Base-by-base conservation (phyloP, 37 sponge, comb jelly and placozoan species). In the Aplysina aerophoba region DNA sequence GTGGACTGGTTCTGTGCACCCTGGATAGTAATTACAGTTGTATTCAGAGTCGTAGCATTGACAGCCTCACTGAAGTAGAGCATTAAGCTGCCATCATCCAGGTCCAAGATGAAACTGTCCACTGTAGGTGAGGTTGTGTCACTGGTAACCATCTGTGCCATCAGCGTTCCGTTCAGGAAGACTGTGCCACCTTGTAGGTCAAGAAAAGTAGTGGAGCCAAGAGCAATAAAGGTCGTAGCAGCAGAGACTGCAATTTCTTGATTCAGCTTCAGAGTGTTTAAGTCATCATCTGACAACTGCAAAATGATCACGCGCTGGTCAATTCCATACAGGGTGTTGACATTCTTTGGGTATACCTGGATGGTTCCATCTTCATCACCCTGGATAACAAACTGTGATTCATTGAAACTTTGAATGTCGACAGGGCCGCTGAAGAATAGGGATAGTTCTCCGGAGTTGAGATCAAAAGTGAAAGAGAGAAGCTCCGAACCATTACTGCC, bases 391-490 rank as follows among this genome's bases (percentile, higher is more conserved):
- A 54, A 21, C 77, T 34, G 15, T 17, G 78, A 75, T 55, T 85
- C 53, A 56, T 78, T 88, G 74, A 82, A 90, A 16, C 74, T 61
- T 15, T 74, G 39, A 17, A 69, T 17, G 67, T 83, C 83, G 21
- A 95, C 87, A 15, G 55, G 53, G 59, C 67, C 44, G 62, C 84
- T 86, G 81, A 92, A 95, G 12, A 21, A 21, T 59, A 95, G 69
- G 4, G 24, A 44, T n/a, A 95, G 59, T n/a, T 80, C 78, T n/a
- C 95, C 94, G 21, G 88, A 88, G 80, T 92, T 89, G 88, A 97
- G 86, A 78, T 97, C 87, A 4, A 97, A 87, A 30, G 85, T 84
- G 63, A 92, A 92, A 6, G 86, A 87, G 35, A 80, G 35, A 4
- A 95, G 85, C 55, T 85, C 62, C 37, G 90, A 90, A 21, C 91